Evolutionary conservation across 2,888 invertebrate species (phyloP), one percentile per base, ranked within the genome.

Genomic region (Tenthredo distinguenda): DNA sequence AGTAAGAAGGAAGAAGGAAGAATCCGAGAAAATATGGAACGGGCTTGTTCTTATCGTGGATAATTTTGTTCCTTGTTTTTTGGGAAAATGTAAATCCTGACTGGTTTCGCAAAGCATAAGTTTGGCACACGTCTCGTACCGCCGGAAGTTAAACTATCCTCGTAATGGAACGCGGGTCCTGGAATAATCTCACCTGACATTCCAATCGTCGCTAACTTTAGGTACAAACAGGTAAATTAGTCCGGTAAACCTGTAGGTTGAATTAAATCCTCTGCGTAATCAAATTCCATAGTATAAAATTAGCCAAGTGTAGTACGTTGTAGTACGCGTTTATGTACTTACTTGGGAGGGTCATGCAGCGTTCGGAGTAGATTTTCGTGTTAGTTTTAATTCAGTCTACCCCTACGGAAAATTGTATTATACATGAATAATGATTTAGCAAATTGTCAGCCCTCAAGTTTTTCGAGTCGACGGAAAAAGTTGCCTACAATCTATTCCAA

Each of bases 181-280:
- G 1, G 12, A 62, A 62, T 26, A 26, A 26, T 47, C 37, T 31
- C 77, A 50, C 77, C 55, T 34, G 31, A n/a, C 18, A 77, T 77
- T 77, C 9, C 55, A 55, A 55, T 77, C 34, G 50, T 15, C 31
- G 50, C 10, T 77, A 77, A 77, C 77, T 77, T 77, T 77, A 9
- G 2, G 34, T 31, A 77, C 77, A 77, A 77, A 77, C 55, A 77
- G 77, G 77, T 18, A 77, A 77, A 77, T 77, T 77, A 77, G 77
- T 77, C 55, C 9, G 77, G 77, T 34, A 77, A 77, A 77, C 77
- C 77, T 77, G 26, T 77, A 31, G 77, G 50, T 31, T 34, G 31
- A 55, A 77, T 55, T 77, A 55, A 77, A 77, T 77, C 55, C 31
- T 50, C 34, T 26, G 3, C 77, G 26, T 55, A 77, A 77, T 77